A percentile compares a stretch with the other conserved stretches of the same genome.
phyloP scores from a whole-genome alignment of 2,797 vertebrate genomes.

The Hemitrygon akajei region DNA sequence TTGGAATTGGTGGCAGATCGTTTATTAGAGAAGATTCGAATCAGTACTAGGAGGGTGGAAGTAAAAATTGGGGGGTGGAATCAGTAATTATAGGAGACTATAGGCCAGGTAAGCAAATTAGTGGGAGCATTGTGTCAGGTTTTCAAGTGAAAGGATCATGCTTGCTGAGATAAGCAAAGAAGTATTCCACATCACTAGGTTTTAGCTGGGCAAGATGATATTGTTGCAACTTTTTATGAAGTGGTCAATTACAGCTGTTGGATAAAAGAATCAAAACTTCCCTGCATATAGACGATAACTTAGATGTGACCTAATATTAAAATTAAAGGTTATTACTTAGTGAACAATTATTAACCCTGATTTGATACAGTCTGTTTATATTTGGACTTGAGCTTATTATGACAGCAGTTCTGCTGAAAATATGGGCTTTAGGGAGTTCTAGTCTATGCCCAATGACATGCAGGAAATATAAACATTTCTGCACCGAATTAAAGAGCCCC shows the following conservation, averaged over 20 bases:
- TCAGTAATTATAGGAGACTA: too few species aligned
- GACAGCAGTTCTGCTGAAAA: not conserved
- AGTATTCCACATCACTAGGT: not conserved
- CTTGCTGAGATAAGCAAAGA: too few species aligned
- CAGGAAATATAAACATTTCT: too few species aligned
- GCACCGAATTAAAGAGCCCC: too few species aligned
- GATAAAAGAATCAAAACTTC: not conserved
- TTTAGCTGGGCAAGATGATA: slow-evolving; percentile 19
- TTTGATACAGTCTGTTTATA: not conserved
- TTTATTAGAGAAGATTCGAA: too few species aligned
- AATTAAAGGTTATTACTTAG: not conserved
- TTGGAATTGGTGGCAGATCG: too few species aligned
- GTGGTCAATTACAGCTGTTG: slow-evolving; percentile 14
- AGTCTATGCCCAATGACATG: too few species aligned
- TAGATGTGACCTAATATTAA: not conserved
- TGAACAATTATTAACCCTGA: not conserved
- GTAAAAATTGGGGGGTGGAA: too few species aligned
- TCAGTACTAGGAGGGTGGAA: too few species aligned
- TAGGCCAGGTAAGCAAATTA: too few species aligned
- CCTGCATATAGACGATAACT: not conserved
- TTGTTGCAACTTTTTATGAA: not conserved
- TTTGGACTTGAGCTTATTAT: not conserved
- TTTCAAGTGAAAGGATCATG: too few species aligned
- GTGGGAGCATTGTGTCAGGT: too few species aligned
- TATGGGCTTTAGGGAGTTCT: not conserved